Percentiles rank a stretch among this genome's conserved stretches.
Conservation (phyloP, 2,113 vertebrate genomes). For the Desmodus rotundus region DNA sequence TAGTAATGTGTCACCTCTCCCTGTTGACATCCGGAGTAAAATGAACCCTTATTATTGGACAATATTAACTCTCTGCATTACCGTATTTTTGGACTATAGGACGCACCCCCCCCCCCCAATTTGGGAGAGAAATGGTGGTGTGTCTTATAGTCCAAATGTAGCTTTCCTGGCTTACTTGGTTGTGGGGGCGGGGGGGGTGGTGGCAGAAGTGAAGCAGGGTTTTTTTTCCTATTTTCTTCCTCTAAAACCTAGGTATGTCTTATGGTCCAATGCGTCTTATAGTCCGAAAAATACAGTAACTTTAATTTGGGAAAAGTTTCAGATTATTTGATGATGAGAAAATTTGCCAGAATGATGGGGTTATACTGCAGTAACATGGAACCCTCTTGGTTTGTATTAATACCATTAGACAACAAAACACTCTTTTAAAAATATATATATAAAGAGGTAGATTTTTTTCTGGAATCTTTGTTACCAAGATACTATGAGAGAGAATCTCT, state of each 20-base stretch:
- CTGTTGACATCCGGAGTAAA: neutral
- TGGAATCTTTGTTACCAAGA: neutral
- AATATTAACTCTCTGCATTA: neutral
- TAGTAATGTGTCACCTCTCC: neutral
- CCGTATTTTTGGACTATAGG: no score
- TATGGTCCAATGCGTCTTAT: no score
- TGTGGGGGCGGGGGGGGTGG: no score
- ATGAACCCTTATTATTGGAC: neutral
- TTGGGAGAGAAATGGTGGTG: no score
- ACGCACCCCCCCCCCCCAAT: no score
- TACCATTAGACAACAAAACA: neutral
- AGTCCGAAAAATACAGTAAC: no score
- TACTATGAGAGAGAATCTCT: neutral
- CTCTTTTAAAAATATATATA: neutral
- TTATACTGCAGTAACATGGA: neutral
- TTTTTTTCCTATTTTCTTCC: no score
- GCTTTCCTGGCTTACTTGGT: no score
- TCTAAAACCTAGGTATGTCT: no score
- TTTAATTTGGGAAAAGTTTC: neutral
- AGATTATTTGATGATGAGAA: neutral
- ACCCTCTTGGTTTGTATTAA: neutral
- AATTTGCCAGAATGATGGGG: neutral
- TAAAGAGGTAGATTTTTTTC: neutral
- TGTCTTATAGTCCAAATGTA: no score
- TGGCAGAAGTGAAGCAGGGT: no score